Evolutionary conservation across 2,888 invertebrate genomes (phyloP).

Genomic region (Ormyrus nitidulus): DNA sequence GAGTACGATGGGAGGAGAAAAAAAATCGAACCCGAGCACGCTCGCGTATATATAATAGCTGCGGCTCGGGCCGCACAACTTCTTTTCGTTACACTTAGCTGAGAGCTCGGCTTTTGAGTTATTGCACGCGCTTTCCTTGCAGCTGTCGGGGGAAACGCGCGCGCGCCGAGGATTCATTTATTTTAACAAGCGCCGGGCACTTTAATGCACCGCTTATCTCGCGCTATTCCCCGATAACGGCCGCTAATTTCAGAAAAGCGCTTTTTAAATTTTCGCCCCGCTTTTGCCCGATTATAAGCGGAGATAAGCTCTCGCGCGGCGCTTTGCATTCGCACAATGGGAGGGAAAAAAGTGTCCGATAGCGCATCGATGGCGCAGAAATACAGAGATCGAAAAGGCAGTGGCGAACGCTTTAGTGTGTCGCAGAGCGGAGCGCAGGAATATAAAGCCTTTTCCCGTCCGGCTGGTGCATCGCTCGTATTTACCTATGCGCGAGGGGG

Average conservation of each 20-base stretch:
- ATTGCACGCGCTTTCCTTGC: slow-evolving; percentile 22
- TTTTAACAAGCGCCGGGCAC: slow-evolving; percentile 21
- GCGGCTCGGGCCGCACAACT: slow-evolving; percentile 39
- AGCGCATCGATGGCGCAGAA: not conserved
- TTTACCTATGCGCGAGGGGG: slow-evolving; percentile 49
- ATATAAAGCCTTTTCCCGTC: slow-evolving; percentile 42
- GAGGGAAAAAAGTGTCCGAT: not conserved
- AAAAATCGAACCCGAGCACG: not conserved
- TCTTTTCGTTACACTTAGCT: slow-evolving; percentile 48
- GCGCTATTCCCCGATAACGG: no score
- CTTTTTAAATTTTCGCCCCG: no score
- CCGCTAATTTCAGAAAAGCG: no score
- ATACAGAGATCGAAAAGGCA: not conserved
- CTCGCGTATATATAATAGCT: slow-evolving; percentile 20
- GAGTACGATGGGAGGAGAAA: slow-evolving; percentile 23
- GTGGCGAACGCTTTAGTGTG: not conserved
- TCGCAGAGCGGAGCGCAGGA: not conserved
- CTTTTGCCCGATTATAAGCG: not conserved
- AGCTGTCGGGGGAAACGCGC: not conserved
- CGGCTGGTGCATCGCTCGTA: slow-evolving; percentile 39
- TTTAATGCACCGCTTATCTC: not conserved
- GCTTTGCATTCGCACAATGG: not conserved
- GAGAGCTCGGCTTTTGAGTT: slow-evolving; percentile 32
- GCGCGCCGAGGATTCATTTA: slow-evolving; percentile 9
- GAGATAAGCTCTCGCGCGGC: not conserved